Percentiles rank a stretch among this genome's conserved stretches.
These are phyloP conservation scores for Nipponia nippon DNA, from an alignment of 2,113 vertebrate genomes.

Conservation along the genomic window DNA sequence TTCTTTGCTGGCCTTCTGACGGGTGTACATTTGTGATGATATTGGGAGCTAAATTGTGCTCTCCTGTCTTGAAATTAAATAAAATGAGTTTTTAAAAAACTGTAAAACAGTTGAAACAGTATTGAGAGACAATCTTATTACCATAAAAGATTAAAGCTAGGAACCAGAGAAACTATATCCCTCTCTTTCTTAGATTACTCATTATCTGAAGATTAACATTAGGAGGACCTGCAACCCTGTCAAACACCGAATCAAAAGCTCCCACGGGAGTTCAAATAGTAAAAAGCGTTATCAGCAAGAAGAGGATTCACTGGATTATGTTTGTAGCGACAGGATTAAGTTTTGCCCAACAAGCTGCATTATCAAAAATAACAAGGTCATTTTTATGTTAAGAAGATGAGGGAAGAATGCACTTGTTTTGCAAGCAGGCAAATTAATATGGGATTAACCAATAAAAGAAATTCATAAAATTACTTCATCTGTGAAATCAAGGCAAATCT, in stretches of 20 bases:
- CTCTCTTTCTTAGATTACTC: background rate
- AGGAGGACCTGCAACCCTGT: background rate
- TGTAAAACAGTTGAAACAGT: background rate
- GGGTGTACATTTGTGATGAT: background rate
- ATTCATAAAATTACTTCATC: background rate
- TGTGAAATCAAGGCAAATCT: background rate
- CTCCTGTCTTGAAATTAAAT: background rate
- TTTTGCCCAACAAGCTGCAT: constrained; percentile 1
- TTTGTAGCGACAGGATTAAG: background rate
- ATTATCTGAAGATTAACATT: constrained; percentile 20
- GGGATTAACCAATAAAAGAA: constrained; percentile 23
- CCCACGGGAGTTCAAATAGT: background rate
- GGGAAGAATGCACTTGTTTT: background rate
- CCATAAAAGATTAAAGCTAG: background rate
- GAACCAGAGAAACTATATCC: background rate
- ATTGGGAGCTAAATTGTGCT: background rate
- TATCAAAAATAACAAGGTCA: constrained; percentile 32
- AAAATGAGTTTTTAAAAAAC: background rate
- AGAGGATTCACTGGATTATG: constrained; percentile 35
- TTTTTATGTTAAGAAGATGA: constrained; percentile 40
- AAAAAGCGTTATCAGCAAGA: background rate
- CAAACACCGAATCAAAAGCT: constrained; percentile 6
- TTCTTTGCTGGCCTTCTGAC: background rate
- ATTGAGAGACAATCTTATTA: background rate
- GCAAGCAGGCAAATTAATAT: constrained; percentile 32